Evolutionary conservation across 2,888 invertebrate genomes (phyloP).

Genomic region (Leuctra nigra): DNA sequence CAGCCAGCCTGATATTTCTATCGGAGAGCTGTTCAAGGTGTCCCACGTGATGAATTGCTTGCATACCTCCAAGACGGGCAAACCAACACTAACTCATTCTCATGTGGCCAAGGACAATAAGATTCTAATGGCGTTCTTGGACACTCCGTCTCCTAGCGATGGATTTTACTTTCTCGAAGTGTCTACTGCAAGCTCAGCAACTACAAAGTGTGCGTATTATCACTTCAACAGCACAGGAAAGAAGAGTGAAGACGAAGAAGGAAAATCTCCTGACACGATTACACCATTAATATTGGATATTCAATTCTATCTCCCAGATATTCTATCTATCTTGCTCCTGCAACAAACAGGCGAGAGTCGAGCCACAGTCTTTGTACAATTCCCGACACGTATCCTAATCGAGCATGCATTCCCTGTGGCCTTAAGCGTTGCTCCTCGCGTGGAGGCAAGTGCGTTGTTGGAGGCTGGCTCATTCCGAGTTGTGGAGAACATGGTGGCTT

Average conservation of each 20-base stretch:
- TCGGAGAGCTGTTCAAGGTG: constrained; percentile 55
- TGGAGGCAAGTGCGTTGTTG: constrained; percentile 30
- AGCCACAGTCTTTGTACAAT: constrained; percentile 45
- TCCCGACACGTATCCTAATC: constrained; percentile 39
- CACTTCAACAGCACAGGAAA: constrained; percentile 42
- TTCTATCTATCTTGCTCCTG: constrained; percentile 64
- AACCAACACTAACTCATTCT: constrained; percentile 45
- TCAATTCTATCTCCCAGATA: constrained; percentile 67
- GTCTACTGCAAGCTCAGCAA: constrained; percentile 37
- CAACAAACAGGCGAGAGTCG: constrained; percentile 47
- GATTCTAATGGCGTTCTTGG: constrained; percentile 47
- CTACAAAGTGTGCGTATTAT: constrained; percentile 48
- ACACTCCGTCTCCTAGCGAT: constrained; percentile 38
- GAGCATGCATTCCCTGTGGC: constrained; percentile 19
- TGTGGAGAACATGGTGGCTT: constrained; percentile 60
- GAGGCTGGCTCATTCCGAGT: constrained; percentile 41
- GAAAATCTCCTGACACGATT: too few species aligned
- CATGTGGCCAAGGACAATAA: constrained; percentile 47
- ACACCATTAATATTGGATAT: not conserved
- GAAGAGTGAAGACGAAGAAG: not conserved
- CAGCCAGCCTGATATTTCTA: constrained; percentile 45
- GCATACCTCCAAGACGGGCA: constrained; percentile 15
- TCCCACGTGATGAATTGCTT: constrained; percentile 47
- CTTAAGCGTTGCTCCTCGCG: constrained; percentile 43
- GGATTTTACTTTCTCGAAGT: constrained; percentile 48